A percentile compares a stretch with the other conserved stretches of the same genome.
Conservation (phyloP, 35 echinoderm and acorn worm species). For the Chiridota heheva region DNA sequence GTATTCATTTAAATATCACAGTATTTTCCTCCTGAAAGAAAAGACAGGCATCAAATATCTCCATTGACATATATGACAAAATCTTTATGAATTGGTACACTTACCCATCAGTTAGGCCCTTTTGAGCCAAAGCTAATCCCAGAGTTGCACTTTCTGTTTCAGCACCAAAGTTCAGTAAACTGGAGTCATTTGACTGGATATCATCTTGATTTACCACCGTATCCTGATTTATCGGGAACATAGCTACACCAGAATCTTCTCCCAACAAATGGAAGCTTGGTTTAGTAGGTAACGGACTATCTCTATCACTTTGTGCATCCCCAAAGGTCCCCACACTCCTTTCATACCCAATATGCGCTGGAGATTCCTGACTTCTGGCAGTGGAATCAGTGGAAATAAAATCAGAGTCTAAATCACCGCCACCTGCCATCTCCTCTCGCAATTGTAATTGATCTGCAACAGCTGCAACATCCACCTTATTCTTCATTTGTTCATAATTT, state of each 20-base stretch:
- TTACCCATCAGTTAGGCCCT: slow-evolving; percentile 77
- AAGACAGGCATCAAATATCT: too few relatives aligned
- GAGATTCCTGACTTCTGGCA: too few relatives aligned
- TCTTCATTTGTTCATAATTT: slow-evolving; percentile 56
- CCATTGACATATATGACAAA: too few relatives aligned
- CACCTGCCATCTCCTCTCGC: slow-evolving; percentile 39
- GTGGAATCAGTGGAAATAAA: too few relatives aligned
- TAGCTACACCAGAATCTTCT: slow-evolving; percentile 64
- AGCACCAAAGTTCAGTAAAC: slow-evolving; percentile 78
- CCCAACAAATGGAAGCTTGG: slow-evolving; percentile 75
- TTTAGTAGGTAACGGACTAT: slow-evolving; percentile 44
- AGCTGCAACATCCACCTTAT: slow-evolving; percentile 55
- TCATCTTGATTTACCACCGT: slow-evolving; percentile 61
- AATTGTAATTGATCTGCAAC: slow-evolving; percentile 64
- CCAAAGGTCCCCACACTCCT: too few relatives aligned
- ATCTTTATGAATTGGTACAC: background rate
- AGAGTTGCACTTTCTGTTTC: slow-evolving; percentile 91
- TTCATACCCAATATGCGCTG: too few relatives aligned
- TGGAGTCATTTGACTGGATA: slow-evolving; percentile 96
- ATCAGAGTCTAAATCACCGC: too few relatives aligned
- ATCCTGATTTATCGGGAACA: slow-evolving; percentile 72
- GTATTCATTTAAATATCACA: too few relatives aligned
- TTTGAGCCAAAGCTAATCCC: slow-evolving; percentile 85
- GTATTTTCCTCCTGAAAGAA: too few relatives aligned
- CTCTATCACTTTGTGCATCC: too few relatives aligned